These are phyloP conservation scores for Falcaria lacertinaria DNA, from an alignment of 2,888 invertebrate genomes.

Conservation along the genomic window DNA sequence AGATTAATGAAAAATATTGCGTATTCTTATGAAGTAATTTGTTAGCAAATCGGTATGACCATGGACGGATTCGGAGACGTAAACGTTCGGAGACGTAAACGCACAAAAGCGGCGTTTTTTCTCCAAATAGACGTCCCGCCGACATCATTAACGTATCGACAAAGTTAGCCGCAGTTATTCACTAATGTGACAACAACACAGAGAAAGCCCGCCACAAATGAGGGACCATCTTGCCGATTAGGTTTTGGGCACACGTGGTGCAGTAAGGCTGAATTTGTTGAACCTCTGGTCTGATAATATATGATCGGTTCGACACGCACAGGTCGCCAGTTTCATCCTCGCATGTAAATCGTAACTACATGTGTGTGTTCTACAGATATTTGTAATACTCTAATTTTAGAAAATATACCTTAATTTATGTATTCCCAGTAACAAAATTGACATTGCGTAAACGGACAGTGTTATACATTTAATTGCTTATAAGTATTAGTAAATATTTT, in stretches of 20 bases:
- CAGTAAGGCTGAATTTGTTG: constrained; percentile 1
- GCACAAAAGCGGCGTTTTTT: constrained; percentile 61
- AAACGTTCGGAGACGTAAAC: too few relatives aligned
- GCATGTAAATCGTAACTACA: too few relatives aligned
- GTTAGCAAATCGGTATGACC: background rate
- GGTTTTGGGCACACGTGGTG: constrained; percentile 35
- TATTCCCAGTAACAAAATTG: too few relatives aligned
- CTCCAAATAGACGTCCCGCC: constrained; percentile 64
- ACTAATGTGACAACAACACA: constrained; percentile 78
- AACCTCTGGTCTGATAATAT: background rate
- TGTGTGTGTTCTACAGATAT: too few relatives aligned
- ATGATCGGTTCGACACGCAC: too few relatives aligned
- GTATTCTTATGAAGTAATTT: background rate
- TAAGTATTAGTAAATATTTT: too few relatives aligned
- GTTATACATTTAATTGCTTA: too few relatives aligned
- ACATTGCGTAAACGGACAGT: too few relatives aligned
- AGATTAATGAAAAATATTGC: background rate
- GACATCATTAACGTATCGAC: constrained; percentile 77
- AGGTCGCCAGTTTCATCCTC: too few relatives aligned
- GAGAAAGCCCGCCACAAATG: constrained; percentile 75
- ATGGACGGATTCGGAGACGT: constrained; percentile 6
- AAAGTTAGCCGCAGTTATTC: constrained; percentile 68
- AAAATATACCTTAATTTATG: too few relatives aligned
- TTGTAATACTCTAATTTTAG: too few relatives aligned
- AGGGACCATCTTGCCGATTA: constrained; percentile 68